Conservation (phyloP, 1,140 invertebrate genomes). For the Hylyphantes graminicola region DNA sequence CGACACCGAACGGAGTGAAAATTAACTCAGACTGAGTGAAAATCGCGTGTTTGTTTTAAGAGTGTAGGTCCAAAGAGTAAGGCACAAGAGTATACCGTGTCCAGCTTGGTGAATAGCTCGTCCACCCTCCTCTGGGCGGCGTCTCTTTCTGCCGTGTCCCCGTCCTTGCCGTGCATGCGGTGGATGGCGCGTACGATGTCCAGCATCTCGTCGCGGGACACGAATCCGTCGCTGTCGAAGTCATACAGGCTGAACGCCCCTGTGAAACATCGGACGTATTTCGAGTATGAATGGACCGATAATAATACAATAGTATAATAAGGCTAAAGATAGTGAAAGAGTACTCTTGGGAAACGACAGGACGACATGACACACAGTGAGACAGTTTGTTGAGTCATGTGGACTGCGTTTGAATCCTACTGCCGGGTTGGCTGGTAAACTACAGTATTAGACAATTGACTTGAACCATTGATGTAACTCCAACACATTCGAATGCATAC, state of each 20-base stretch:
- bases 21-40: no score
- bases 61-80: no score
- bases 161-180: slow-evolving; percentile 69
- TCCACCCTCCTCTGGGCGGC: slow-evolving; percentile 72
- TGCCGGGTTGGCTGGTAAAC: no score
- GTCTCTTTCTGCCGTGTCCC: slow-evolving; percentile 71
- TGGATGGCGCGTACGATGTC: slow-evolving; percentile 72
- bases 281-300: background rate
- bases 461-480: no score
- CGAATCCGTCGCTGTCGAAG: slow-evolving; percentile 72
- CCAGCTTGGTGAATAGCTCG: slow-evolving; percentile 72
- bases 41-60: no score
- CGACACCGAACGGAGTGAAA: no score
- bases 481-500: no score
- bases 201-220: slow-evolving; percentile 69
- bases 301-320: background rate
- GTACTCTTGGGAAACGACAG: background rate
- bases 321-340: background rate
- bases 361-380: no score
- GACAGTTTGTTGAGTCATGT: no score
- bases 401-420: no score
- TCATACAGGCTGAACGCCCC: slow-evolving; percentile 72
- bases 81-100: slow-evolving; percentile 66
- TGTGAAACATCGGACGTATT: slow-evolving; percentile 50
- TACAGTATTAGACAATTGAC: no score